Conservation (phyloP, 2,797 vertebrate genomes). For the Oreonectes daqikongensis region DNA sequence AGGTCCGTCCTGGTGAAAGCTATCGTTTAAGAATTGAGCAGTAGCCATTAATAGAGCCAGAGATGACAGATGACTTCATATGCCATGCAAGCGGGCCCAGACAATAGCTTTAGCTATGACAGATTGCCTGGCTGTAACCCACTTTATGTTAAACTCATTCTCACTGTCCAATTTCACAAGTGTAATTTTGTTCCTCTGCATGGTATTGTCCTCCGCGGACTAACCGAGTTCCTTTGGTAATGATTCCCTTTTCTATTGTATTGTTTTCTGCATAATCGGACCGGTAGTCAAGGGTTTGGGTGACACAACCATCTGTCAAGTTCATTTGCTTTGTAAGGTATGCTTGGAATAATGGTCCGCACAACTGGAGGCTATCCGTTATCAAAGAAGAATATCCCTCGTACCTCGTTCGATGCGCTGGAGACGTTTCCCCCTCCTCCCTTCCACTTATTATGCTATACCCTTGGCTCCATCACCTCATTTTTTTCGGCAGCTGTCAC, state of each 20-base stretch:
- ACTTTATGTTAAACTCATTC: slow-evolving; percentile 99
- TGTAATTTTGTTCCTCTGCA: slow-evolving; percentile 96
- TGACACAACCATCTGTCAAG: slow-evolving; percentile 99
- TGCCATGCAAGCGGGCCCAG: slow-evolving; percentile 94
- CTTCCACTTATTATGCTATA: slow-evolving; percentile 60
- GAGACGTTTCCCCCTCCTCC: slow-evolving; percentile 43
- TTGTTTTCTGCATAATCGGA: slow-evolving; percentile 99
- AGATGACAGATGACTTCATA: slow-evolving; percentile 99
- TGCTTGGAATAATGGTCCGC: slow-evolving; percentile 93
- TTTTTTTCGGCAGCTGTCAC: slow-evolving; percentile 71
- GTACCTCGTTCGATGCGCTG: slow-evolving; percentile 37
- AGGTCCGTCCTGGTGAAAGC: slow-evolving; percentile 37
- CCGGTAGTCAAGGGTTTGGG: slow-evolving; percentile 98
- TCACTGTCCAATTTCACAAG: slow-evolving; percentile 98
- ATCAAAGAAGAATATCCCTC: slow-evolving; percentile 82
- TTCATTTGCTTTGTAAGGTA: slow-evolving; percentile 98
- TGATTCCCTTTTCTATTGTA: slow-evolving; percentile 99
- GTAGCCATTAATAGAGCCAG: slow-evolving; percentile 85
- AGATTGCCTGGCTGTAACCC: slow-evolving; percentile 98
- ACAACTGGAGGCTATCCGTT: slow-evolving; percentile 92
- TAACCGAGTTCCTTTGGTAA: slow-evolving; percentile 93
- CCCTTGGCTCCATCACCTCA: slow-evolving; percentile 68
- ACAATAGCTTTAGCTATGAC: slow-evolving; percentile 98
- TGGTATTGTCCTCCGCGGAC: slow-evolving; percentile 88
- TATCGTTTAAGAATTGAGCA: slow-evolving; percentile 71